These are phyloP conservation scores for Toxonevra muliebris DNA, from an alignment of 2,888 invertebrate species.

Conservation along the genomic window DNA sequence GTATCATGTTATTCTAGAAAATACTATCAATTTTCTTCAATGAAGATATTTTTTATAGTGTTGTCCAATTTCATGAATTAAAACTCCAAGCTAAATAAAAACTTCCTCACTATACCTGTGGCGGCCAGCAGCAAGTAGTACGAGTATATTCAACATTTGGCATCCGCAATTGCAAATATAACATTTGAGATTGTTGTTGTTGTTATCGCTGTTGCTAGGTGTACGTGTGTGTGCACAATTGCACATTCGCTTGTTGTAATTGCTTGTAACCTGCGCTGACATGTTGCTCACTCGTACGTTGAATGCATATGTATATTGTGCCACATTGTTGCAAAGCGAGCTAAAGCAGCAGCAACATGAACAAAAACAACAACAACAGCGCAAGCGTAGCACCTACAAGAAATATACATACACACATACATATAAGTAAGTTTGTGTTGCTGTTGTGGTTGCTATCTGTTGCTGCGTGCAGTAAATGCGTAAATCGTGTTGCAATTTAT, in stretches of 20 bases:
- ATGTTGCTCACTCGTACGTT: conserved; percentile 1
- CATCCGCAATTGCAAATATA: no score
- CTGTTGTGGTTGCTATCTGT: background rate
- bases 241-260: conserved; percentile 11
- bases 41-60: background rate
- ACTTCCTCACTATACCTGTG: background rate
- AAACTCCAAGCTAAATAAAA: background rate
- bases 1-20: no score
- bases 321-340: no score
- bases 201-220: background rate
- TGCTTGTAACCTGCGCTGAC: conserved; percentile 18
- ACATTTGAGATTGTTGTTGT: background rate
- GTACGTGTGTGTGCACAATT: background rate
- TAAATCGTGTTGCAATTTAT: conserved; percentile 22
- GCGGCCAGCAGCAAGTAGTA: background rate
- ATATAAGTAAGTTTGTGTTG: no score
- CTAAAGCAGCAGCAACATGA: no score
- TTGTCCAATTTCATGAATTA: background rate
- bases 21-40: no score
- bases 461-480: conserved; percentile 20
- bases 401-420: background rate
- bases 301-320: background rate
- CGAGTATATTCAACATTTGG: no score
- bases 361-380: no score
- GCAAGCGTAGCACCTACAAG: conserved; percentile 9